Percentiles rank a stretch among this genome's conserved stretches.
Evolutionary conservation across 53 echinoderm and acorn worm species (phyloP).

Genomic region (Henricia sp.): DNA sequence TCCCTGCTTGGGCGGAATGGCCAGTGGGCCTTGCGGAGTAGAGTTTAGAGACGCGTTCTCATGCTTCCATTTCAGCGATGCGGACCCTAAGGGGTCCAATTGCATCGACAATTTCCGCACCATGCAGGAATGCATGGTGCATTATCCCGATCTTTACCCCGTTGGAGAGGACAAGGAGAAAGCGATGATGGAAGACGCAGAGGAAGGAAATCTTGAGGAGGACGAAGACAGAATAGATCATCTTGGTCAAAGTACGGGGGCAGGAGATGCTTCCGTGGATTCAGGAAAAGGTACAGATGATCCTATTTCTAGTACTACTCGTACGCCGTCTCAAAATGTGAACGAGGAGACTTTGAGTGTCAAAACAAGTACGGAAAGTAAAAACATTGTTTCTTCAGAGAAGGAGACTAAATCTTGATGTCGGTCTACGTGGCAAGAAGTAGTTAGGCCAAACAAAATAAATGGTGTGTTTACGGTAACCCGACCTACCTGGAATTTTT

Average conservation of each 20-base stretch:
- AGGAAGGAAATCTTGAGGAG: not conserved
- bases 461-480: no score
- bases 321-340: no score
- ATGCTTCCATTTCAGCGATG: conserved; percentile 92
- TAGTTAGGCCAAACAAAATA: no score
- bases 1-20: conserved; percentile 95
- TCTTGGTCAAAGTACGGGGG: not conserved
- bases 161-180: conserved; percentile 41
- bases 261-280: not conserved
- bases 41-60: conserved; percentile 95
- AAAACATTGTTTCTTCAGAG: not conserved
- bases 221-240: not conserved
- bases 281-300: not conserved
- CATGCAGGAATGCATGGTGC: conserved; percentile 92
- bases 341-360: not conserved
- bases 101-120: conserved; percentile 89
- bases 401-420: conserved; percentile 30
- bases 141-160: conserved; percentile 87
- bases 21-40: conserved; percentile 90
- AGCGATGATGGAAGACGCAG: not conserved
- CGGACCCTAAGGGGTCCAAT: conserved; percentile 86
- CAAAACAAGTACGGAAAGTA: not conserved
- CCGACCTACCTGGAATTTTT: no score
- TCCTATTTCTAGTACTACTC: not conserved
- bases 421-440: not conserved